A percentile compares a stretch with the other conserved stretches of the same genome.
phyloP scores from a whole-genome alignment of 2,888 invertebrate species.

The Oscheius onirici region DNA sequence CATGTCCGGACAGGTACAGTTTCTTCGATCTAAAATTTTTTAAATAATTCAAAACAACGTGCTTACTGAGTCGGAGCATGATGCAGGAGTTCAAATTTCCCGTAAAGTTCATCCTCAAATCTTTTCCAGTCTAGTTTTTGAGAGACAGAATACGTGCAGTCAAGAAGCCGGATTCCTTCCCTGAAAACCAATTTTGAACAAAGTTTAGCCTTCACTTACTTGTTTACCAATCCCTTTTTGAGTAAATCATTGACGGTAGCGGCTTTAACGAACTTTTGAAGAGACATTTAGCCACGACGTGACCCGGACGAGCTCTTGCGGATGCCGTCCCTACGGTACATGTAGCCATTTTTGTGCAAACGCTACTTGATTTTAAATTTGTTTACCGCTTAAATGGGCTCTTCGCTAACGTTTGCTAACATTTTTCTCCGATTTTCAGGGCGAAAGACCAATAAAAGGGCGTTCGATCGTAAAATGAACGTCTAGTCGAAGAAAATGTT shows the following conservation, averaged over 20 bases:
- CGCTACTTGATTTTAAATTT: no score
- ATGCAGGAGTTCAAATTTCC: constrained; percentile 53
- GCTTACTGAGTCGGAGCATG: constrained; percentile 42
- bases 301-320: no score
- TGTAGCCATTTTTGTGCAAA: no score
- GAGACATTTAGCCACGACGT: constrained; percentile 36
- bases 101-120: constrained; percentile 57
- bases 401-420: no score
- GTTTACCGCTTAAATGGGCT: no score
- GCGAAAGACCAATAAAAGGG: no score
- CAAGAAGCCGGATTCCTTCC: constrained; percentile 54
- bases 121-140: constrained; percentile 53
- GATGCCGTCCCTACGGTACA: no score
- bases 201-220: constrained; percentile 21
- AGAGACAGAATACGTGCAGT: constrained; percentile 53
- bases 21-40: constrained; percentile 39
- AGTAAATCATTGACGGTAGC: constrained; percentile 39
- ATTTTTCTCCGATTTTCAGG: no score
- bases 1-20: constrained; percentile 52
- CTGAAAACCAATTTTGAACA: constrained; percentile 9
- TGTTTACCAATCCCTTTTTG: constrained; percentile 47
- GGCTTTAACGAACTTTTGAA: constrained; percentile 45
- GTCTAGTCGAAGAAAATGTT: no score
- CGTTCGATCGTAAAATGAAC: no score
- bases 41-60: constrained; percentile 3